These are phyloP conservation scores for Eulemur rubriventer DNA, from an alignment of 2,797 vertebrate species.

Conservation along the genomic window DNA sequence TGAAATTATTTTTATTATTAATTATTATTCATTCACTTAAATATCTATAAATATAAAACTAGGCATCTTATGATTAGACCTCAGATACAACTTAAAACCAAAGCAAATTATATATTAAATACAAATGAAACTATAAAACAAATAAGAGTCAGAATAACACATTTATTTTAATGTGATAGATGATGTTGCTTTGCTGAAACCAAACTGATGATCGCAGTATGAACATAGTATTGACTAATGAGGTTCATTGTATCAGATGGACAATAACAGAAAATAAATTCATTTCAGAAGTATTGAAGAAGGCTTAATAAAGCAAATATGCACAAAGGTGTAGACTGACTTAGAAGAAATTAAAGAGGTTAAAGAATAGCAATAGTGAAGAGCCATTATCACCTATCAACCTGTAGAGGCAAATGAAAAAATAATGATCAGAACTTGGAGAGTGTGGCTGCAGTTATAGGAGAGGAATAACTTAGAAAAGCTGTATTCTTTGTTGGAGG, in stretches of 20 bases:
- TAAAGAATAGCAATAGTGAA: not conserved
- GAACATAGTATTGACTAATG: not conserved
- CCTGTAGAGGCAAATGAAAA: not conserved
- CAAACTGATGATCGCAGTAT: slow-evolving; percentile 6
- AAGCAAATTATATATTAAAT: slow-evolving; percentile 43
- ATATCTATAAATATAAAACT: not conserved
- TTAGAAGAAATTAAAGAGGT: not conserved
- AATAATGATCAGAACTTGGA: not conserved
- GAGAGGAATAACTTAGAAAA: not conserved
- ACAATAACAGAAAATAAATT: slow-evolving; percentile 42
- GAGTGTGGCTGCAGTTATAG: not conserved
- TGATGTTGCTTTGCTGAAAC: not conserved
- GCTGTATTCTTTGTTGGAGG: not conserved
- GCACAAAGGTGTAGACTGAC: not conserved
- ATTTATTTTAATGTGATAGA: slow-evolving; percentile 54
- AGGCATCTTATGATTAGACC: not conserved
- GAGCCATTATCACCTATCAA: not conserved
- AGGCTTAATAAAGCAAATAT: not conserved
- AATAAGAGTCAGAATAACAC: slow-evolving; percentile 12
- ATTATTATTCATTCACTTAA: slow-evolving; percentile 27
- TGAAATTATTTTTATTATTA: slow-evolving; percentile 22
- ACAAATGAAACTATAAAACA: slow-evolving; percentile 24
- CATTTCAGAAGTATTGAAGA: slow-evolving; percentile 36
- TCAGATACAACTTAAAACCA: slow-evolving; percentile 9
- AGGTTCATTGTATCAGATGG: not conserved